Evolutionary conservation across 1,140 invertebrate species (phyloP).

Genomic region (Stenopsyche tienmushanensis): DNA sequence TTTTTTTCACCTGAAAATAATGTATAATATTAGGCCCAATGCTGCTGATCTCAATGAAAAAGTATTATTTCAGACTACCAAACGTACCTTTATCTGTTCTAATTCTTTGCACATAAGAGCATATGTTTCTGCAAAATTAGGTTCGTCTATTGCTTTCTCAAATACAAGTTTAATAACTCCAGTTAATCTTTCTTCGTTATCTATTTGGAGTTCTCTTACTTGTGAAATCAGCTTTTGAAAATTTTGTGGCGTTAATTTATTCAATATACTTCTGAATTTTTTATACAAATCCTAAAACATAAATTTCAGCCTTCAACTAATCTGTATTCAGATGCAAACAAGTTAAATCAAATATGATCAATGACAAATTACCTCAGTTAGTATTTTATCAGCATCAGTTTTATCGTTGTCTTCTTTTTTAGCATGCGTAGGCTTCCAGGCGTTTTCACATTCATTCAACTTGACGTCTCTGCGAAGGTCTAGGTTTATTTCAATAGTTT

Average conservation of each 20-base stretch:
- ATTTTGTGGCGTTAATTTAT: constrained; percentile 94
- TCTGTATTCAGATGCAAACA: background rate
- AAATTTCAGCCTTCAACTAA: background rate
- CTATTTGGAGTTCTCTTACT: constrained; percentile 75
- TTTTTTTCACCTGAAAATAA: constrained; percentile 9
- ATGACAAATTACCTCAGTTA: background rate
- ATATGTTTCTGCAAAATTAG: constrained; percentile 87
- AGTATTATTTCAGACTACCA: background rate
- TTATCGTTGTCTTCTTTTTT: background rate
- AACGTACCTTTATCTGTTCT: constrained; percentile 58
- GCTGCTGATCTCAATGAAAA: background rate
- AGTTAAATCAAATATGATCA: background rate
- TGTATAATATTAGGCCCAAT: background rate
- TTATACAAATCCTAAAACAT: constrained; percentile 69
- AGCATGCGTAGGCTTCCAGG: constrained; percentile 78
- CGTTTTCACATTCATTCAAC: constrained; percentile 82
- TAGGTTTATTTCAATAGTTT: constrained; percentile 64
- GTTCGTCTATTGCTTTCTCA: constrained; percentile 94
- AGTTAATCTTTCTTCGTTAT: constrained; percentile 74
- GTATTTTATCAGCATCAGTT: background rate
- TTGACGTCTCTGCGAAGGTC: constrained; percentile 78
- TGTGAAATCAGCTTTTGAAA: constrained; percentile 79
- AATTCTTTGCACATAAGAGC: constrained; percentile 79
- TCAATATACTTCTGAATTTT: constrained; percentile 84
- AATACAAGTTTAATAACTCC: constrained; percentile 90